A percentile compares a stretch with the other conserved stretches of the same genome.
phyloP scores from a whole-genome alignment of 2,797 vertebrate genomes.

The Sarcoramphus papa region DNA sequence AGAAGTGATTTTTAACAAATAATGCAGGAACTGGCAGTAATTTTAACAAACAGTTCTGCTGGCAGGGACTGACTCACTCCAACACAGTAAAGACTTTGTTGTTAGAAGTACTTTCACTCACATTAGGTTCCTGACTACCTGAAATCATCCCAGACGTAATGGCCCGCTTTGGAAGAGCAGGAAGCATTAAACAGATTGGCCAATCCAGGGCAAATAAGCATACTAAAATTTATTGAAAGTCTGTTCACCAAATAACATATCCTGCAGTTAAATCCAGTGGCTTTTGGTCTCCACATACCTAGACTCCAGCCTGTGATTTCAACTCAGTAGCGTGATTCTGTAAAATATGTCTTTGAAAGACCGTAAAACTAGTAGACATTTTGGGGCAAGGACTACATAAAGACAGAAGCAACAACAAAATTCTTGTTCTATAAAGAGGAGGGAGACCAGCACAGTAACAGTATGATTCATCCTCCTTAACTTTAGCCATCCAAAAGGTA shows the following conservation, averaged over 20 bases:
- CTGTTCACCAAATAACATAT: background rate
- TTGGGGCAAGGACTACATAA: background rate
- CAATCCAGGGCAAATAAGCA: background rate
- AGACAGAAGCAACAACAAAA: slow-evolving; percentile 8
- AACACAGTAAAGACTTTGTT: background rate
- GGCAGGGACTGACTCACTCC: background rate
- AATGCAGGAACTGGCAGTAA: background rate
- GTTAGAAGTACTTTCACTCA: background rate
- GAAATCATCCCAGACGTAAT: background rate
- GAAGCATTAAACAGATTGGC: slow-evolving; percentile 22
- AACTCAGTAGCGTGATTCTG: background rate
- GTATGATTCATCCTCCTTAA: slow-evolving; percentile 40
- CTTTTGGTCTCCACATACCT: background rate
- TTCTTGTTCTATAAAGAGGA: background rate
- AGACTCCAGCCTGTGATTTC: background rate
- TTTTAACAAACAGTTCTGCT: background rate
- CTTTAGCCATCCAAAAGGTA: slow-evolving; percentile 24
- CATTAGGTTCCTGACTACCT: background rate
- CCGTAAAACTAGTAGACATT: background rate
- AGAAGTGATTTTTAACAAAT: background rate
- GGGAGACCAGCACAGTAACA: background rate
- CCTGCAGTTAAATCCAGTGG: background rate
- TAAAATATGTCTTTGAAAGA: background rate
- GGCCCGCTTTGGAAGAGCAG: background rate
- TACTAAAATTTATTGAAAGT: background rate